Conservation (phyloP, 2,113 vertebrate species). For the Oryzias curvinotus region DNA sequence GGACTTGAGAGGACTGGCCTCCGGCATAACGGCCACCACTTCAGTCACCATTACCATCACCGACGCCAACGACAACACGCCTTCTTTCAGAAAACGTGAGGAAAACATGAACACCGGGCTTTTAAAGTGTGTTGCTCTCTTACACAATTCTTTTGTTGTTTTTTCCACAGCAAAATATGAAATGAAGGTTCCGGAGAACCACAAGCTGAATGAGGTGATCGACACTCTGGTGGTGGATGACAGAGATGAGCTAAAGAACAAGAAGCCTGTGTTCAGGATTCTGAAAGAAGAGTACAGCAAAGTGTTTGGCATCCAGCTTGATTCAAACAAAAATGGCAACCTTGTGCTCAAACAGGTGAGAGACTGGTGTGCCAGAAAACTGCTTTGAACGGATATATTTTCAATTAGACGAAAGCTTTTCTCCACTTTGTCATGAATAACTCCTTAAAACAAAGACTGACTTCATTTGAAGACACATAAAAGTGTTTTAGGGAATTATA, state of each 20-base stretch:
- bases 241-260: conserved; percentile 86
- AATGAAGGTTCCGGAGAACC: conserved; percentile 83
- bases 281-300: conserved; percentile 38
- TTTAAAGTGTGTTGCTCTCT: neutral
- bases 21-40: conserved; percentile 80
- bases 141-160: neutral
- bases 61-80: conserved; percentile 91
- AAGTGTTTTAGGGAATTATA: too few species aligned
- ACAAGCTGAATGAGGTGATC: conserved; percentile 75
- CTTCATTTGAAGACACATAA: too few species aligned
- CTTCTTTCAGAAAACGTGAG: conserved; percentile 82
- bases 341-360: conserved; percentile 86
- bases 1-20: conserved; percentile 74
- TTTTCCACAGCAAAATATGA: conserved; percentile 74
- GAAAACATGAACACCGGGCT: neutral
- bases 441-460: too few species aligned
- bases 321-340: conserved; percentile 81
- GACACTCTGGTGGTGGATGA: conserved; percentile 83
- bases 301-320: conserved; percentile 77
- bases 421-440: too few species aligned
- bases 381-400: neutral
- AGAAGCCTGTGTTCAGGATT: conserved; percentile 83
- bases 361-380: too few species aligned
- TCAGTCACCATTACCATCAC: conserved; percentile 82
- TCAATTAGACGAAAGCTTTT: too few species aligned